A percentile compares a stretch with the other conserved stretches of the same genome.
phyloP scores from a whole-genome alignment of 1,140 invertebrate species.

The Brachionus calyciflorus region DNA sequence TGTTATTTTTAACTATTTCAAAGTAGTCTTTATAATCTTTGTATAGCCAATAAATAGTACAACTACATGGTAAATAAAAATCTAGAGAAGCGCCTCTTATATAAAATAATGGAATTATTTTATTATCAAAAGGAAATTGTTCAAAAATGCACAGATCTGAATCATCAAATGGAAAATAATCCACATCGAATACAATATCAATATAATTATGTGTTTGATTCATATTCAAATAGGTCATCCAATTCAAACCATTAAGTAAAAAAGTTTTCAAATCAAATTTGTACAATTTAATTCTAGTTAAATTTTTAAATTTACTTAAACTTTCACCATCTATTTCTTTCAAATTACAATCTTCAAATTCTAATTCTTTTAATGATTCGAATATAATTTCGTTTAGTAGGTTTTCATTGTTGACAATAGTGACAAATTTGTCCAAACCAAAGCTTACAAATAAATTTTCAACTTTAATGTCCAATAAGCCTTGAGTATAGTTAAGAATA shows the following conservation, averaged over 20 bases:
- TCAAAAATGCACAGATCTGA: slow-evolving; percentile 20
- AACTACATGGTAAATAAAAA: slow-evolving; percentile 29
- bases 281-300: neutral
- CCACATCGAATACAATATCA: neutral
- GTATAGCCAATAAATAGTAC: slow-evolving; percentile 24
- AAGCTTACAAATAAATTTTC: neutral
- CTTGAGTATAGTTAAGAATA: neutral
- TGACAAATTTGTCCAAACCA: neutral
- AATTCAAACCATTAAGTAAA: neutral
- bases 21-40: neutral
- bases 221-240: neutral
- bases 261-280: slow-evolving; percentile 14
- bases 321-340: slow-evolving; percentile 8
- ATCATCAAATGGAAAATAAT: neutral
- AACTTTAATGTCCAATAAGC: neutral
- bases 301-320: slow-evolving; percentile 5
- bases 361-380: neutral
- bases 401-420: neutral
- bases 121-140: slow-evolving; percentile 31
- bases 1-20: slow-evolving; percentile 5
- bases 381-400: slow-evolving; percentile 4
- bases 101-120: neutral
- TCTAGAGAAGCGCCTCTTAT: neutral
- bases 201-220: neutral
- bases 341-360: neutral